phyloP scores from a whole-genome alignment of 2,797 vertebrate genomes.

The Rhinogobio ventralis region DNA sequence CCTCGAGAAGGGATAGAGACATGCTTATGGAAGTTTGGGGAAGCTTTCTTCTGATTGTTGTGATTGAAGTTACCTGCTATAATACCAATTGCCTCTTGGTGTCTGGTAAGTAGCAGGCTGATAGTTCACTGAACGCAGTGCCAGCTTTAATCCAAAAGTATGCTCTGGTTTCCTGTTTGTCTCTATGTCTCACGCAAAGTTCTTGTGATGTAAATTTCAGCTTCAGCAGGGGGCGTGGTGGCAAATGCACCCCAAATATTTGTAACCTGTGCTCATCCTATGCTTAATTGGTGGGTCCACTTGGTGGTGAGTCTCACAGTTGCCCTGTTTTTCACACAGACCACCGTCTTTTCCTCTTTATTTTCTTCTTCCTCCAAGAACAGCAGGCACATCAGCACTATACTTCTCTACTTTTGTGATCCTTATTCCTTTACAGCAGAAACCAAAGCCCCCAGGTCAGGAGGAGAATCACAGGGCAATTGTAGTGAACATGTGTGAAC shows the following conservation, averaged over 20 bases:
- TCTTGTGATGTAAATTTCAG: neutral
- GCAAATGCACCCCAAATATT: neutral
- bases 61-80: neutral
- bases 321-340: neutral
- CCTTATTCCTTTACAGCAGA: neutral
- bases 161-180: neutral
- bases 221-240: neutral
- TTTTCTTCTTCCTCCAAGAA: neutral
- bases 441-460: neutral
- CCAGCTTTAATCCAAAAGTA: neutral
- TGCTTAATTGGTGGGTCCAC: neutral
- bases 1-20: neutral
- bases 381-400: neutral
- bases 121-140: neutral
- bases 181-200: neutral
- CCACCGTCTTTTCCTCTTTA: neutral
- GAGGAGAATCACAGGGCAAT: neutral
- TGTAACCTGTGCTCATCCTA: neutral
- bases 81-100: neutral
- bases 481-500: neutral
- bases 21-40: neutral
- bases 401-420: neutral
- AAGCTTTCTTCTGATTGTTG: neutral
- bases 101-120: neutral
- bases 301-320: neutral